Percentiles rank a stretch among this genome's conserved stretches.
These are phyloP conservation scores for Moxostoma hubbsi DNA, from an alignment of 2,797 vertebrate genomes.

Conservation along the genomic window DNA sequence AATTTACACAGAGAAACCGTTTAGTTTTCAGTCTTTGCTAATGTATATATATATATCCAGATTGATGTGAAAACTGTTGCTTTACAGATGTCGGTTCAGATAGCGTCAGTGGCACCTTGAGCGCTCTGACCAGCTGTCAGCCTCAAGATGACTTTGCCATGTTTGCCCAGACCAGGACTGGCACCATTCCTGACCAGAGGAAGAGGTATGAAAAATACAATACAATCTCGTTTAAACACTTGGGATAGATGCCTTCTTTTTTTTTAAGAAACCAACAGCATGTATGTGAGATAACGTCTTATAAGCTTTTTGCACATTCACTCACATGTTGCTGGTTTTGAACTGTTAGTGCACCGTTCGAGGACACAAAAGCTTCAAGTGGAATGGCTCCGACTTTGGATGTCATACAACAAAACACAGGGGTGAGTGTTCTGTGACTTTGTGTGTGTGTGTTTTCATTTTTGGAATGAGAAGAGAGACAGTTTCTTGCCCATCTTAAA, in stretches of 20 bases:
- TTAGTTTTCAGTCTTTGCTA: neutral
- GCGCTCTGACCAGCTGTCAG: slow-evolving; percentile 85
- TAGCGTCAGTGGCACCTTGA: slow-evolving; percentile 91
- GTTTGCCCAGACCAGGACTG: slow-evolving; percentile 93
- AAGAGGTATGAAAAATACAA: slow-evolving; percentile 79
- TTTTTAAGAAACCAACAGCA: too few species aligned
- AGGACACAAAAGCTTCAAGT: slow-evolving; percentile 76
- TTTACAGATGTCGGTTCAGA: slow-evolving; percentile 88
- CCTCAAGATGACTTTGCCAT: slow-evolving; percentile 91
- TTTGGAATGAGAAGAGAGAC: too few species aligned
- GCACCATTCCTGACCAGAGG: slow-evolving; percentile 81
- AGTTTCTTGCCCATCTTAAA: too few species aligned
- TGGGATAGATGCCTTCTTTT: too few species aligned
- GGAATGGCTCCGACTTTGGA: slow-evolving; percentile 83
- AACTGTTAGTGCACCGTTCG: slow-evolving; percentile 67
- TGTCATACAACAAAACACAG: slow-evolving; percentile 81
- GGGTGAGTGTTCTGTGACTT: slow-evolving; percentile 81
- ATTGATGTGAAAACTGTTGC: too few species aligned
- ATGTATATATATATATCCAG: neutral
- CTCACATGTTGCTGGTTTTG: slow-evolving; percentile 10
- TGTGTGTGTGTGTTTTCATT: slow-evolving; percentile 11
- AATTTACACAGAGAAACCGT: too few species aligned
- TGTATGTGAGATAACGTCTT: too few species aligned
- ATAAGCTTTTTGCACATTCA: neutral
- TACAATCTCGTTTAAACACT: too few species aligned